phyloP scores from a whole-genome alignment of 1,140 invertebrate genomes.

The Drosophila malerkotliana region DNA sequence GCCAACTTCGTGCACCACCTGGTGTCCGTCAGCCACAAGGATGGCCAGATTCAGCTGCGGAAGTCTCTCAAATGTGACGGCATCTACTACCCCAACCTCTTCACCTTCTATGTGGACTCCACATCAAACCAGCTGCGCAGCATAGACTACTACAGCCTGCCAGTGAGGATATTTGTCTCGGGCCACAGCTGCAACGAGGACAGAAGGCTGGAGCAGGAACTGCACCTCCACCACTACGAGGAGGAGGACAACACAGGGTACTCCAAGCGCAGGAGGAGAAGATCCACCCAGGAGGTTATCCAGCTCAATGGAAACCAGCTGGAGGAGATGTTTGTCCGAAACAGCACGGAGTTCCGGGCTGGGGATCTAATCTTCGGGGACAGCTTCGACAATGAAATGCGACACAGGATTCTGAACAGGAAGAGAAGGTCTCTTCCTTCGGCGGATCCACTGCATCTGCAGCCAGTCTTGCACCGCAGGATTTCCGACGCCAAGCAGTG shows the following conservation, averaged over 20 bases:
- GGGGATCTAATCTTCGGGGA: constrained; percentile 81
- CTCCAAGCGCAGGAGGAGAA: constrained; percentile 65
- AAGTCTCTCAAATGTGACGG: constrained; percentile 91
- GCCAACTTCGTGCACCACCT: constrained; percentile 92
- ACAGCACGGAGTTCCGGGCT: constrained; percentile 70
- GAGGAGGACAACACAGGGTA: constrained; percentile 83
- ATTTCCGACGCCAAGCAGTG: constrained; percentile 90
- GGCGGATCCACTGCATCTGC: constrained; percentile 83
- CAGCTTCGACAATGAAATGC: constrained; percentile 83
- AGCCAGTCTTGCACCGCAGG: constrained; percentile 54
- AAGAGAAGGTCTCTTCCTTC: constrained; percentile 83
- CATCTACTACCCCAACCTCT: constrained; percentile 91
- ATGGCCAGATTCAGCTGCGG: constrained; percentile 90
- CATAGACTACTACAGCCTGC: constrained; percentile 93
- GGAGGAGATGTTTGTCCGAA: constrained; percentile 59
- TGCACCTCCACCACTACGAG: constrained; percentile 84
- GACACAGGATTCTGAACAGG: constrained; percentile 85
- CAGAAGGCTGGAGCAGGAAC: constrained; percentile 85
- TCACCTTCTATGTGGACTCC: constrained; percentile 94
- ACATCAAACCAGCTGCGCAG: constrained; percentile 90
- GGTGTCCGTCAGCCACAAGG: constrained; percentile 89
- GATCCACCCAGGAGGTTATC: constrained; percentile 33
- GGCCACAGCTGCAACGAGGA: constrained; percentile 89
- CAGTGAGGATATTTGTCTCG: constrained; percentile 90
- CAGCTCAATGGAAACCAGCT: constrained; percentile 58